Evolutionary conservation across 37 sponge, comb jelly and placozoan genomes (phyloP), one percentile per base, ranked within the genome.

Genomic region (Crambe crambe): DNA sequence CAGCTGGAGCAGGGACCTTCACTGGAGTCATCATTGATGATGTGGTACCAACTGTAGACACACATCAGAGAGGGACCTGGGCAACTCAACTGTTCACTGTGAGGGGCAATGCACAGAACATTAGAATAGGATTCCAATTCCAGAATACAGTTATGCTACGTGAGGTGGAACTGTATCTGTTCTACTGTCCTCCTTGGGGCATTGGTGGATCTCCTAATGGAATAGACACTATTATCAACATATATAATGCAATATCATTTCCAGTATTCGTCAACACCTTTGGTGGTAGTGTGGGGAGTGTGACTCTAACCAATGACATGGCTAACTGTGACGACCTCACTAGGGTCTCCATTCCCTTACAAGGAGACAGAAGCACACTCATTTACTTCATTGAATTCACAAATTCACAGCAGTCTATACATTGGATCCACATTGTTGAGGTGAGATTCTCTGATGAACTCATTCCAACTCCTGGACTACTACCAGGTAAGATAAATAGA

Each of bases 61-160:
- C 75, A 27, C 51, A 36, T 30, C 26, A 21, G 9, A 47, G 51
- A 47, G 26, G 23, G 21, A 57, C 25, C 58, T 74, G 75, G 75
- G 75, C 75, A 30, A 27, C 20, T 56, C 37, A 74, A 47, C 75
- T 74, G 29, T 43, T 74, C 15, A 74, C 75, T 51, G 37, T 74
- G 59, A 54, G 12, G 12, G 51, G 10, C 6, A 47, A 12, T 47
- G 12, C 12, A 12, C 6, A 6, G 10, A 47, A 12, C 12, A 15
- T 15, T 47, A 47, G 10, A 6, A 6, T 47, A 47, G 51, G 51
- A 12, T 47, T 47, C 51, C 6, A 12, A 12, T 47, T 47, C 51
- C 51, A 47, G 51, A 47, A 47, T 12, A 6, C 10, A 15, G 51
- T 61, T 61, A 20, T 47, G 23, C 72, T 72, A 10, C 27, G 5